phyloP scores from a whole-genome alignment of 2,888 invertebrate genomes.

The Eupithecia insigniata region DNA sequence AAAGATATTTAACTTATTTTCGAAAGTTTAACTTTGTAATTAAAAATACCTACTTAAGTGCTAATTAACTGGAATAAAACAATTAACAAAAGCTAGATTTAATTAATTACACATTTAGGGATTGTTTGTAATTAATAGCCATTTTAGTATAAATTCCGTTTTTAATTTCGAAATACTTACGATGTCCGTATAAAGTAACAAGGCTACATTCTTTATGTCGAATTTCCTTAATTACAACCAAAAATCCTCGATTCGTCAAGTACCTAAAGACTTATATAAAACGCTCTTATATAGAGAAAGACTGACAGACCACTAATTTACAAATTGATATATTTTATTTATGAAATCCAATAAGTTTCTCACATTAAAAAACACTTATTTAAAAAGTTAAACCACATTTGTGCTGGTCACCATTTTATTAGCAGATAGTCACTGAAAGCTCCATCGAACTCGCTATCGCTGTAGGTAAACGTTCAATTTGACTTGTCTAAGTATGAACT shows the following conservation, averaged over 20 bases:
- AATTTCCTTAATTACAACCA: background rate
- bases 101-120: slow-evolving; percentile 25
- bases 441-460: no score
- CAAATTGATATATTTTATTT: no score
- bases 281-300: background rate
- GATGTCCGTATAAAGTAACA: background rate
- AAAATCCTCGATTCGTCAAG: slow-evolving; percentile 1
- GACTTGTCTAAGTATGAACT: no score
- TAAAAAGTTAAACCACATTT: no score
- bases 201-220: slow-evolving; percentile 18
- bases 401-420: no score
- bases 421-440: no score
- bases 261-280: background rate
- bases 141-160: slow-evolving; percentile 18
- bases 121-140: slow-evolving; percentile 26
- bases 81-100: slow-evolving; percentile 19
- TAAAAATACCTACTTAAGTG: slow-evolving; percentile 6
- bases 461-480: no score
- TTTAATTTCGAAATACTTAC: slow-evolving; percentile 3
- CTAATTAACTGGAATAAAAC: slow-evolving; percentile 11
- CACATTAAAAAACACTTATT: no score
- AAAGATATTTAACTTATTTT: background rate
- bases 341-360: no score
- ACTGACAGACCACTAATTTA: background rate
- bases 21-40: background rate